These are phyloP conservation scores for Sesia bembeciformis DNA, from an alignment of 2,888 invertebrate species.

Conservation along the genomic window DNA sequence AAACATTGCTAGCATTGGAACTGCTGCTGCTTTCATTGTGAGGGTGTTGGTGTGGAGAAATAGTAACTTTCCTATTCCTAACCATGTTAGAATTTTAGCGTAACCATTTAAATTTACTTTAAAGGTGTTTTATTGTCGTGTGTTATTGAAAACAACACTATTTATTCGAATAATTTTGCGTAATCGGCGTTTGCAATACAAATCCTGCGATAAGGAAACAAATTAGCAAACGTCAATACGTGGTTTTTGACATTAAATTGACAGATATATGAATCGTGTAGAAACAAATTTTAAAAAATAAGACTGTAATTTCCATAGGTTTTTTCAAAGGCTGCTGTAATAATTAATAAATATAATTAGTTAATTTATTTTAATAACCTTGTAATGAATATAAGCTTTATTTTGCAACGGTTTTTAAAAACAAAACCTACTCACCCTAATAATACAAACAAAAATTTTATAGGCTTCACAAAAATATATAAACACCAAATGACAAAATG, in stretches of 20 bases:
- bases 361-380: no score
- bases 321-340: no score
- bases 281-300: not conserved
- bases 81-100: conserved; percentile 27
- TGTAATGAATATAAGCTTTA: no score
- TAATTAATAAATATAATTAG: no score
- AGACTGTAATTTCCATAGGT: no score
- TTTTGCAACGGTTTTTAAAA: no score
- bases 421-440: no score
- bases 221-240: not conserved
- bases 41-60: conserved; percentile 26
- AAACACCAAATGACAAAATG: no score
- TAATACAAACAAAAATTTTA: no score
- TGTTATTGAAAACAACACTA: conserved; percentile 14
- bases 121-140: conserved; percentile 21
- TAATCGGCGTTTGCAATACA: not conserved
- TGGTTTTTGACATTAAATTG: not conserved
- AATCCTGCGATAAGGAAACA: not conserved
- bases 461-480: no score
- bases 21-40: conserved; percentile 45
- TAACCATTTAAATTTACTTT: conserved; percentile 10
- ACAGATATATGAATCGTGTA: not conserved
- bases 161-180: conserved; percentile 7
- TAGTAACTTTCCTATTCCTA: conserved; percentile 39
- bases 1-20: conserved; percentile 32